Percentiles rank a stretch among this genome's conserved stretches.
These are phyloP conservation scores for Cataglyphis rosenhaueri DNA, from an alignment of 2,888 invertebrate genomes.

Conservation along the genomic window DNA sequence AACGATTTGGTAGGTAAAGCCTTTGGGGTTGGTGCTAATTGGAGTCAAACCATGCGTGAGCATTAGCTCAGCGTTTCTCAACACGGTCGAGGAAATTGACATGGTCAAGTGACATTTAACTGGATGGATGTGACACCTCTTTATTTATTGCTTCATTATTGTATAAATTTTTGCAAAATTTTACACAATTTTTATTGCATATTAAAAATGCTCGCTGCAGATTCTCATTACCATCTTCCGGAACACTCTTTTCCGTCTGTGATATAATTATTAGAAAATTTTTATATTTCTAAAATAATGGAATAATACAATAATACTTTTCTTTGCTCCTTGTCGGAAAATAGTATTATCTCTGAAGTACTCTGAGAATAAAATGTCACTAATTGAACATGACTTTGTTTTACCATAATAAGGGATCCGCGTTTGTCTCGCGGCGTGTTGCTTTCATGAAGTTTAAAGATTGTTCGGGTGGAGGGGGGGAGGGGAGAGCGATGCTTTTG, in stretches of 20 bases:
- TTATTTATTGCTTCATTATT: neutral
- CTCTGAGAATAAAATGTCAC: neutral
- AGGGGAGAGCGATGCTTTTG: neutral
- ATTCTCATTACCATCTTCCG: neutral
- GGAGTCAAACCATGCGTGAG: slow-evolving; percentile 22
- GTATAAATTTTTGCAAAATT: neutral
- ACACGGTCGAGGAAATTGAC: neutral
- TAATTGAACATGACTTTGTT: slow-evolving; percentile 16
- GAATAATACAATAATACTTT: neutral
- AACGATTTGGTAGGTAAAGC: slow-evolving; percentile 16
- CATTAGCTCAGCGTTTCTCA: slow-evolving; percentile 24
- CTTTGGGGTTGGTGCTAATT: slow-evolving; percentile 17
- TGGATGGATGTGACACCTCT: neutral
- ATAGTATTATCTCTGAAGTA: neutral
- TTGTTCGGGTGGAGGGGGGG: no score
- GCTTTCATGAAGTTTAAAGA: slow-evolving; percentile 25
- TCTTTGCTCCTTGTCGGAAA: neutral
- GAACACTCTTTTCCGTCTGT: neutral
- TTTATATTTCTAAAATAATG: neutral
- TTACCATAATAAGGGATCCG: neutral
- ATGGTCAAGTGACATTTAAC: neutral
- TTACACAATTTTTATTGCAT: neutral
- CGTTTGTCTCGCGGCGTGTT: neutral
- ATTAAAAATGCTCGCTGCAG: neutral
- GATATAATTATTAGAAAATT: neutral